phyloP scores from a whole-genome alignment of 2,113 vertebrate genomes.

The Gymnarchus niloticus region DNA sequence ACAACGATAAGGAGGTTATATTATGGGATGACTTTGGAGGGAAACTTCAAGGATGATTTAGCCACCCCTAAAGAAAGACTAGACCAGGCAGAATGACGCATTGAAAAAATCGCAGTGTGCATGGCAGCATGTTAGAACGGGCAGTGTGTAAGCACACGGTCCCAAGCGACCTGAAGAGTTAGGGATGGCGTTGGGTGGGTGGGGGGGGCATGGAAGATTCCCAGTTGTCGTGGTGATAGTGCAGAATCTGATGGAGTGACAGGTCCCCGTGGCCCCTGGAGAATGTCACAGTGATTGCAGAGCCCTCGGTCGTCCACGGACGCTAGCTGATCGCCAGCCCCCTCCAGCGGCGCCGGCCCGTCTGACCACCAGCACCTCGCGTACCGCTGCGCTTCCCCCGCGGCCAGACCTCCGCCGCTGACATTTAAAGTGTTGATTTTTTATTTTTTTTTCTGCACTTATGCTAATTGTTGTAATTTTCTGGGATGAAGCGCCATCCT shows the following conservation, averaged over 20 bases:
- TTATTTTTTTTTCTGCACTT: slow-evolving; percentile 98
- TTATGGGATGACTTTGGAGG: not conserved
- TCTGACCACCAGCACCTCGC: slow-evolving; percentile 77
- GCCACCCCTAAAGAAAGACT: not conserved
- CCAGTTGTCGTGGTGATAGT: slow-evolving; percentile 15
- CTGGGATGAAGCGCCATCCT: slow-evolving; percentile 99
- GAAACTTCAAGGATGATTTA: not conserved
- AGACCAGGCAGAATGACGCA: not conserved
- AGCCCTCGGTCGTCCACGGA: slow-evolving; percentile 89
- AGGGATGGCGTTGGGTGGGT: not conserved
- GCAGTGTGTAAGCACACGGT: no score
- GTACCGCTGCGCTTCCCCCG: slow-evolving; percentile 82
- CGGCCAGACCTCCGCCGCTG: slow-evolving; percentile 92
- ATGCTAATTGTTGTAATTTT: slow-evolving; percentile 99
- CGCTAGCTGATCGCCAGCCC: slow-evolving; percentile 97
- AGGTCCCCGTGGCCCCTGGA: slow-evolving; percentile 79
- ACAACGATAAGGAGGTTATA: not conserved
- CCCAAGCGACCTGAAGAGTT: not conserved
- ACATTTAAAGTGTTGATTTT: slow-evolving; percentile 99
- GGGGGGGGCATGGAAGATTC: not conserved
- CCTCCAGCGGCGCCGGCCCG: slow-evolving; percentile 74
- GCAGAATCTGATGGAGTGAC: slow-evolving; percentile 72
- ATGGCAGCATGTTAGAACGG: not conserved
- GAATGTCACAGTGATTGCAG: slow-evolving; percentile 99
- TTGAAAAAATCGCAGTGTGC: not conserved